Base-by-base conservation (phyloP, 2,888 invertebrate species). In the Lasioglossum zephyrum region DNA sequence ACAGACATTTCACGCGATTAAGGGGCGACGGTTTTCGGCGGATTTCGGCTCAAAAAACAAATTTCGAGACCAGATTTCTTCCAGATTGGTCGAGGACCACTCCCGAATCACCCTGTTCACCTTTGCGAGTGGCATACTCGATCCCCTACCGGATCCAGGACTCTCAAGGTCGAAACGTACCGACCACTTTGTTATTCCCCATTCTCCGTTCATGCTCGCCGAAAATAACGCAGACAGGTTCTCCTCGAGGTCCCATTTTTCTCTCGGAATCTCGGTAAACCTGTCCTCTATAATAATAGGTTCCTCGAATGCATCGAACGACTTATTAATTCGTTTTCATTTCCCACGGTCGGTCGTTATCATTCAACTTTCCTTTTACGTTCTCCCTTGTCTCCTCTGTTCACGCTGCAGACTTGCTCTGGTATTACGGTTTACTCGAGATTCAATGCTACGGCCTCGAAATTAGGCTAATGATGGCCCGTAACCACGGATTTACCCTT, bases 51-150 rank as follows among this genome's bases (percentile, higher is more conserved):
- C n/a, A 11, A 60, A 26, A 60, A 60, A 31, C 31, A 36, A 66
- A 66, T 36, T 36, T 16, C 66, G 36, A 16, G 36, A 31, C 18
- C 16, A 6, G 22, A 39, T 4, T 36, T 39, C n/a, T n/a, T 22
- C 22, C 5, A 11, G 39, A 8, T 22, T 69, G 2, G 9, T 39
- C 69, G 39, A 22, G 4, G 69, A 41, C 72, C 77, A 77, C 77
- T 39, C 77, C n/a, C 44, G 44, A 75, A 75, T 83, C 75, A 53
- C 69, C 78, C 44, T 31, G 73, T 80, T 85, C 73, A 81, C 81
- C 84, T 83, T 73, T 79, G 53, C 60, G 57, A 75, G 84, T 75
- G 78, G 66, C 73, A 73, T 39, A 26, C 63, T 57, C 31, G 74
- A 26, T 22, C 39, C 16, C 36, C 66, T 36, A 53, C 78, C 72